Conservation (phyloP, 2,797 vertebrate species). For the Acanthurus tractus region DNA sequence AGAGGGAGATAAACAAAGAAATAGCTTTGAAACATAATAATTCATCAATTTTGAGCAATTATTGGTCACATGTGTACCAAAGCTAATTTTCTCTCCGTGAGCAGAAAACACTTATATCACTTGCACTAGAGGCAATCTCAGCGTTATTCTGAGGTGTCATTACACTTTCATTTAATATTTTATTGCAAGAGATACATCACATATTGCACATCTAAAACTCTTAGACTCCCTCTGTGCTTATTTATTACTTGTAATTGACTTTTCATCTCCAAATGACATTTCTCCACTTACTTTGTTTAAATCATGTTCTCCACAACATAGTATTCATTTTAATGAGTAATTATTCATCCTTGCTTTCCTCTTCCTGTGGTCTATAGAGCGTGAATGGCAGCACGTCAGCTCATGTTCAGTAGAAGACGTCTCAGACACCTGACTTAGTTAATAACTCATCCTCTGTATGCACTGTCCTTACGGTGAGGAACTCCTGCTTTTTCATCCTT, state of each 20-base stretch:
- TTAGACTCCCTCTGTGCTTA: constrained; percentile 43
- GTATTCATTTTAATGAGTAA: constrained; percentile 72
- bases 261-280: constrained; percentile 47
- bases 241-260: constrained; percentile 40
- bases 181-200: constrained; percentile 5
- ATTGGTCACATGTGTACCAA: neutral
- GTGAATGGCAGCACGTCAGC: constrained; percentile 71
- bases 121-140: constrained; percentile 8
- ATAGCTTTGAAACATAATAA: constrained; percentile 27
- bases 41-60: constrained; percentile 16
- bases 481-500: constrained; percentile 36
- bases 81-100: constrained; percentile 13
- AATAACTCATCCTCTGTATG: constrained; percentile 69
- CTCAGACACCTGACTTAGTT: constrained; percentile 77
- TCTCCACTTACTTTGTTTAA: constrained; percentile 60
- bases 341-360: constrained; percentile 72
- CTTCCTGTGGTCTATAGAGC: constrained; percentile 62
- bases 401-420: constrained; percentile 58
- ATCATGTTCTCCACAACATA: constrained; percentile 60
- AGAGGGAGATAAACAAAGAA: constrained; percentile 29
- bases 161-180: constrained; percentile 6
- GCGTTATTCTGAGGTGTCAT: constrained; percentile 3
- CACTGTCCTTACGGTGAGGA: constrained; percentile 11
- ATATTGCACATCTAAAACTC: constrained; percentile 15
- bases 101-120: constrained; percentile 5